phyloP scores from a whole-genome alignment of 2,888 invertebrate genomes.

The Lepetodrilus schrolli region DNA sequence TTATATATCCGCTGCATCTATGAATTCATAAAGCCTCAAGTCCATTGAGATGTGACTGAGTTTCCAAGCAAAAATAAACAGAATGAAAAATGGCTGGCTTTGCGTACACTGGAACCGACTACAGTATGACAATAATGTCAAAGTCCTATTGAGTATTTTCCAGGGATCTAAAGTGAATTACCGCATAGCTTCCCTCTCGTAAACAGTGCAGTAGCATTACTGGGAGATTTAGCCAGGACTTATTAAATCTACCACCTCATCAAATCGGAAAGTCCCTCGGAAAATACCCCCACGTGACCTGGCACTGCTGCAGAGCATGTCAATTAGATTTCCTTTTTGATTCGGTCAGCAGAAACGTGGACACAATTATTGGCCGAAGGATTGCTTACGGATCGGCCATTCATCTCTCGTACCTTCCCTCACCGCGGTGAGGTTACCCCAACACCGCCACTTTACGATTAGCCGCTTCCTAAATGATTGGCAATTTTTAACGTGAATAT shows the following conservation, averaged over 20 bases:
- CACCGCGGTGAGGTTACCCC: background rate
- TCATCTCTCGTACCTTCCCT: background rate
- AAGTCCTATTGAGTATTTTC: conserved; percentile 4
- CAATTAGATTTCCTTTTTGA: conserved; percentile 10
- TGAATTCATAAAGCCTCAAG: no score
- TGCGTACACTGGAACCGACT: background rate
- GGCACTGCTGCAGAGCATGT: conserved; percentile 1
- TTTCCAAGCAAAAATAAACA: no score
- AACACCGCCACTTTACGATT: background rate
- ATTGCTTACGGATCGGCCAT: background rate
- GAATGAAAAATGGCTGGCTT: no score
- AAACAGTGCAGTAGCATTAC: conserved; percentile 1
- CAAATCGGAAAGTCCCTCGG: background rate
- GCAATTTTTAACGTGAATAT: background rate
- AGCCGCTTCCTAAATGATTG: background rate
- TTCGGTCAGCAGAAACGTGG: conserved; percentile 1
- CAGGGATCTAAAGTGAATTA: conserved; percentile 15
- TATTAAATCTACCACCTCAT: conserved; percentile 26
- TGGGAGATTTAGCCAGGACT: background rate
- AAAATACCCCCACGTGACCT: background rate
- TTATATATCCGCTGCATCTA: no score
- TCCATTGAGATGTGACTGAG: no score
- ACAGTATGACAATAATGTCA: background rate
- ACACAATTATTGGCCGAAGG: background rate
- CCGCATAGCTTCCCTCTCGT: background rate